Base-by-base conservation (phyloP, 2,113 vertebrate species). In the Solea senegalensis region DNA sequence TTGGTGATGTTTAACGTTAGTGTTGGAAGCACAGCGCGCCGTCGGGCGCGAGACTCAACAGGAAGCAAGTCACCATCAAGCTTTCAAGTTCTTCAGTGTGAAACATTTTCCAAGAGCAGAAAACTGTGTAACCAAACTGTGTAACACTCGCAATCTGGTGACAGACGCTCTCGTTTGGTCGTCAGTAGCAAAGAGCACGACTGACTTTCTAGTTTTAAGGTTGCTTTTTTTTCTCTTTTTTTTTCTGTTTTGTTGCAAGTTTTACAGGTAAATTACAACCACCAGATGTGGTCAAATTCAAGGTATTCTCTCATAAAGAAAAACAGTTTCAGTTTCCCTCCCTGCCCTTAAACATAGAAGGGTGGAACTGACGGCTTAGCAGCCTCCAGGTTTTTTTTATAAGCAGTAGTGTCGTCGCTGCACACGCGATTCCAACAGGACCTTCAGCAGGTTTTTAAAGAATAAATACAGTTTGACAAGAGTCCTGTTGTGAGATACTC, bases 1-100 rank as follows among this genome's bases (percentile, higher is more conserved):
- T 86, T 83, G 70, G 79, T 93, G 92, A 94, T 73, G 92, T 66
- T 72, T 87, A 94, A 93, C 89, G 92, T 93, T 94, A 93, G 88
- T 92, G 91, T 93, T 85, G 95, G 95, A 97, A 97, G 96, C 90
- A 96, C 95, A 92, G 90, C 90, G 89, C 90, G 74, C 77, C 85
- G 59, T 79, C 74, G 57, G 58, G 51, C 81, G 90, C 87, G 90
- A 40, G 76, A 59, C 72, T 74, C 40, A 65, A 16, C 11, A 46
- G 74, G 21, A 16, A 34, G 34, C 7, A 15, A 44, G 41, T 54
- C 55, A 27, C 0, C 10, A 7, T 16, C 4, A 48, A 14, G 53
- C 26, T 15, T 12, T 76, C 63, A 46, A 49, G 66, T 80, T 82
- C 15, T 52, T 67, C 54, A 16, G 28, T 63, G 70, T 80, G 76